Evolutionary conservation across 2,888 invertebrate genomes (phyloP).

Genomic region (Eupithecia abbreviata): DNA sequence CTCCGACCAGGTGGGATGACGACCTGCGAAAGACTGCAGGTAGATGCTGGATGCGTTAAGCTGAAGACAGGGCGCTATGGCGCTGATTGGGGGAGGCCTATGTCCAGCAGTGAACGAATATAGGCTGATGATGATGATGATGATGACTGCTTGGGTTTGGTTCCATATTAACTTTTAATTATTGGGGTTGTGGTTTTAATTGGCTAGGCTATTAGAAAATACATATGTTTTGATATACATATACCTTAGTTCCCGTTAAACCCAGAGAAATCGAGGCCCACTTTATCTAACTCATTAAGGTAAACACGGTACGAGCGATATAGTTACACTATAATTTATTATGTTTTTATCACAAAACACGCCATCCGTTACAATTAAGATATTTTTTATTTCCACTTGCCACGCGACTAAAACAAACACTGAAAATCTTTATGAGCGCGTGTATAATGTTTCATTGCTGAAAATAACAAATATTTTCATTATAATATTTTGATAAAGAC

Average conservation of each 20-base stretch:
- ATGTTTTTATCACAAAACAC: conserved; percentile 76
- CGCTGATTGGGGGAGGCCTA: too few relatives aligned
- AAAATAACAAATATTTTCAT: conserved; percentile 36
- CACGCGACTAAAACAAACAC: conserved; percentile 66
- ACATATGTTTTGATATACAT: conserved; percentile 34
- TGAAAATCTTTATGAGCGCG: conserved; percentile 45
- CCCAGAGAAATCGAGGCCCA: conserved; percentile 51
- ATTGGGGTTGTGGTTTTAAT: conserved; percentile 18
- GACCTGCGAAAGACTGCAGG: too few relatives aligned
- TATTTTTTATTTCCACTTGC: conserved; percentile 75
- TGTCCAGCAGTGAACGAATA: too few relatives aligned
- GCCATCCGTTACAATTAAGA: conserved; percentile 74
- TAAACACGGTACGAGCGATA: conserved; percentile 74
- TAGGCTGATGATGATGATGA: too few relatives aligned
- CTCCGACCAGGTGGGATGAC: too few relatives aligned
- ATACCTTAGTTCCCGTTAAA: conserved; percentile 37
- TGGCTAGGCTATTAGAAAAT: conserved; percentile 13
- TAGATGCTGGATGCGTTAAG: too few relatives aligned
- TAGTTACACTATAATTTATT: conserved; percentile 75
- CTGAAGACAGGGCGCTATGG: too few relatives aligned
- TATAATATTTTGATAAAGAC: conserved; percentile 8
- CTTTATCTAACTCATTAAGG: conserved; percentile 76
- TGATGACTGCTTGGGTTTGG: too few relatives aligned
- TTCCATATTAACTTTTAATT: conserved; percentile 5
- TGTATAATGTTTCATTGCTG: conserved; percentile 30